phyloP scores from a whole-genome alignment of 1,140 invertebrate genomes.

The Papilio polyxenes region DNA sequence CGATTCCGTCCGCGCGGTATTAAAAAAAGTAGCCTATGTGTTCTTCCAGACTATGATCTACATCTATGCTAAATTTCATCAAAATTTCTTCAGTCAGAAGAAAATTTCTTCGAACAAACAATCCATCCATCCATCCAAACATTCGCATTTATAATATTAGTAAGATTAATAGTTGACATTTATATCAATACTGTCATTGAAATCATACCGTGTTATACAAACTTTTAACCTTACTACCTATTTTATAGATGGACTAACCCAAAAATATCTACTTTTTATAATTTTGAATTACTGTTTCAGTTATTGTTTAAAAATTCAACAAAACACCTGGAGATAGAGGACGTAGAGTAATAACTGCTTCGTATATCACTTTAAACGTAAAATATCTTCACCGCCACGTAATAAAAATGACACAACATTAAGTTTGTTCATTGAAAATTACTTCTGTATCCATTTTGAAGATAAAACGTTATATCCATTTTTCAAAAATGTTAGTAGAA shows the following conservation, averaged over 20 bases:
- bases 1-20: too few species aligned
- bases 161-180: neutral
- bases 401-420: conserved; percentile 7
- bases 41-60: too few species aligned
- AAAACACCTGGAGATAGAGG: too few species aligned
- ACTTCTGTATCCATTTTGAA: neutral
- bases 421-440: neutral
- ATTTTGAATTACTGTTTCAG: too few species aligned
- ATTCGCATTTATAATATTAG: too few species aligned
- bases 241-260: neutral
- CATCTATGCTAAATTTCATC: too few species aligned
- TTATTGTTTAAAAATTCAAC: too few species aligned
- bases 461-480: neutral
- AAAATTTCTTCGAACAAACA: too few species aligned
- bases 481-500: conserved; percentile 3
- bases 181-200: neutral
- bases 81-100: too few species aligned
- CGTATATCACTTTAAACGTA: neutral
- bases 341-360: neutral
- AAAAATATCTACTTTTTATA: too few species aligned
- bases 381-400: neutral
- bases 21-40: too few species aligned
- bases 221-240: neutral
- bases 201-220: neutral
- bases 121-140: too few species aligned